A percentile compares a stretch with the other conserved stretches of the same genome.
These are phyloP conservation scores for Hypercompe scribonia DNA, from an alignment of 2,888 invertebrate species.

Conservation along the genomic window DNA sequence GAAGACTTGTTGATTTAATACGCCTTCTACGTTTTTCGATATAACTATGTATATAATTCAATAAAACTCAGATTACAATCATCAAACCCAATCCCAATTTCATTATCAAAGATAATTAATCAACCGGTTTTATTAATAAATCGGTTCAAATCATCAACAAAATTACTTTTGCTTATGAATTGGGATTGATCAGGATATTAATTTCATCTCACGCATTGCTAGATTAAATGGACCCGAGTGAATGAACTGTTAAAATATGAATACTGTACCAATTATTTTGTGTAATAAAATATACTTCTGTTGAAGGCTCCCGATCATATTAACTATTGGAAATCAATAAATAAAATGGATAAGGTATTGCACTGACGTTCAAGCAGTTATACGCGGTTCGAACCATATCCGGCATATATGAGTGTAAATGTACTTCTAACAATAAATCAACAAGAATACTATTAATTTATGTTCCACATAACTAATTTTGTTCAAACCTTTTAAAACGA, in stretches of 20 bases:
- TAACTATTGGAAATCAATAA: not conserved
- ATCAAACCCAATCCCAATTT: constrained; percentile 9
- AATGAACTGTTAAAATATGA: constrained; percentile 10
- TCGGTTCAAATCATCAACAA: constrained; percentile 34
- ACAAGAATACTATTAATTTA: no score
- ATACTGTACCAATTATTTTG: constrained; percentile 12
- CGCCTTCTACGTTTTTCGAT: not conserved
- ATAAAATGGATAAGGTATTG: not conserved
- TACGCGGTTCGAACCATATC: not conserved
- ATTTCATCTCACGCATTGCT: constrained; percentile 21
- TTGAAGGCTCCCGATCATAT: not conserved
- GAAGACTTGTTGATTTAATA: not conserved
- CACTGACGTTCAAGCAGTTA: not conserved
- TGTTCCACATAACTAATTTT: no score
- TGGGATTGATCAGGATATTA: constrained; percentile 28
- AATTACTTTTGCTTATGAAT: constrained; percentile 44
- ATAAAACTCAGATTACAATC: not conserved
- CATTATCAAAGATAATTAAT: constrained; percentile 34
- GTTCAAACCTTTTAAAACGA: no score
- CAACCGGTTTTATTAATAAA: constrained; percentile 35
- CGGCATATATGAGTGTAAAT: not conserved
- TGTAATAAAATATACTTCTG: not conserved
- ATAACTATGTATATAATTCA: not conserved
- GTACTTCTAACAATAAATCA: not conserved
- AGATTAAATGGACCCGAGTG: constrained; percentile 17